Conservation (phyloP, 2,888 invertebrate genomes). For the Raillietiella orientalis region DNA sequence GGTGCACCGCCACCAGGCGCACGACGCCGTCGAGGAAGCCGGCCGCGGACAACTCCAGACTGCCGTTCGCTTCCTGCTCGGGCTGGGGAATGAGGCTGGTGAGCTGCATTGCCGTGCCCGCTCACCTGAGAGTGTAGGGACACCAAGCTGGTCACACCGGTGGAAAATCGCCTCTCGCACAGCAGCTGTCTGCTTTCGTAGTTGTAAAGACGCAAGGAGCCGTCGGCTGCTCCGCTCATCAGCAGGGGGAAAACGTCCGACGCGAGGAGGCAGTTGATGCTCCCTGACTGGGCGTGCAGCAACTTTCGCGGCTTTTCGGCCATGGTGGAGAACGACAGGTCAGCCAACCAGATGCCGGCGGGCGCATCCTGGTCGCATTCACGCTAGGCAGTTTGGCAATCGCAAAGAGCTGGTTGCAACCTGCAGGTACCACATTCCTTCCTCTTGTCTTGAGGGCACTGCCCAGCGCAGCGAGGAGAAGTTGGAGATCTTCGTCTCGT, state of each 20-base stretch:
- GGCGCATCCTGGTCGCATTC: constrained; percentile 30
- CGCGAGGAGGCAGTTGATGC: no score
- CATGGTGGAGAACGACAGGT: constrained; percentile 22
- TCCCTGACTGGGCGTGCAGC: no score
- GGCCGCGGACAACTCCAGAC: no score
- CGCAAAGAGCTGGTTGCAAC: constrained; percentile 22
- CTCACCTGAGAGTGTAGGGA: no score
- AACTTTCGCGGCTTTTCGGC: constrained; percentile 17
- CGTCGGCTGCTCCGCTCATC: constrained; percentile 34
- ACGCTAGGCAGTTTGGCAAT: constrained; percentile 24
- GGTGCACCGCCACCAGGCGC: constrained; percentile 14
- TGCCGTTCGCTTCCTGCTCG: no score
- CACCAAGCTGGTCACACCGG: constrained; percentile 18
- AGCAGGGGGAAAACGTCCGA: no score
- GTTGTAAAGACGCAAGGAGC: constrained; percentile 36
- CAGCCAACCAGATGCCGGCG: constrained; percentile 44
- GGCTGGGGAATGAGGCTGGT: no score
- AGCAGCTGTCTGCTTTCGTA: constrained; percentile 24
- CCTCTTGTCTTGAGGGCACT: constrained; percentile 20
- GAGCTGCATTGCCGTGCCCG: constrained; percentile 16
- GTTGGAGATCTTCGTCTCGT: constrained; percentile 41
- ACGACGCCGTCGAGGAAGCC: constrained; percentile 38
- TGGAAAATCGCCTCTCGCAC: constrained; percentile 24
- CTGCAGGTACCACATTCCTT: constrained; percentile 15
- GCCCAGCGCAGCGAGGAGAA: no score